phyloP scores from a whole-genome alignment of 2,888 invertebrate genomes.

The Pelosia muscerda region DNA sequence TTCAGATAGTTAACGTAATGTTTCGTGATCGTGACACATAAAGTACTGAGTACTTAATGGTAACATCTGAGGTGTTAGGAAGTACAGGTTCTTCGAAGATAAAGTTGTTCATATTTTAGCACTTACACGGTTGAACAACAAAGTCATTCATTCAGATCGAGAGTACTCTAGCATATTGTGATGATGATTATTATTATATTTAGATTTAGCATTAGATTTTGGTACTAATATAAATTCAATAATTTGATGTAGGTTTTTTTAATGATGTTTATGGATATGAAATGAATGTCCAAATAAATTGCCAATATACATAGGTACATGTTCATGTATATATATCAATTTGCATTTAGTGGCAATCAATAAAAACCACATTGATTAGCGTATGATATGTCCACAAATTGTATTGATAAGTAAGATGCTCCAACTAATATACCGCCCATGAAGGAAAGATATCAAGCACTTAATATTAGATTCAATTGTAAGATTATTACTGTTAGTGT shows the following conservation, averaged over 20 bases:
- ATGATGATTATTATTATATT: no score
- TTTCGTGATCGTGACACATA: not conserved
- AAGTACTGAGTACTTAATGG: not conserved
- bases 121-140: not conserved
- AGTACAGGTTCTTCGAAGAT: not conserved
- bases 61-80: not conserved
- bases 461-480: not conserved
- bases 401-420: not conserved
- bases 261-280: no score
- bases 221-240: no score
- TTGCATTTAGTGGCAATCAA: not conserved
- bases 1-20: not conserved
- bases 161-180: not conserved
- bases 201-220: no score
- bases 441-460: conserved; percentile 2
- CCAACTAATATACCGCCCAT: conserved; percentile 1
- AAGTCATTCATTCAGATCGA: not conserved
- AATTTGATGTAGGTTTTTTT: no score
- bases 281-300: no score
- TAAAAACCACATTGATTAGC: not conserved
- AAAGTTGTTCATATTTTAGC: not conserved
- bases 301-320: not conserved
- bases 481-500: not conserved
- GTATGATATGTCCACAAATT: no score
- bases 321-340: not conserved